phyloP scores from a whole-genome alignment of 2,113 vertebrate genomes.

The Diadophis punctatus region DNA sequence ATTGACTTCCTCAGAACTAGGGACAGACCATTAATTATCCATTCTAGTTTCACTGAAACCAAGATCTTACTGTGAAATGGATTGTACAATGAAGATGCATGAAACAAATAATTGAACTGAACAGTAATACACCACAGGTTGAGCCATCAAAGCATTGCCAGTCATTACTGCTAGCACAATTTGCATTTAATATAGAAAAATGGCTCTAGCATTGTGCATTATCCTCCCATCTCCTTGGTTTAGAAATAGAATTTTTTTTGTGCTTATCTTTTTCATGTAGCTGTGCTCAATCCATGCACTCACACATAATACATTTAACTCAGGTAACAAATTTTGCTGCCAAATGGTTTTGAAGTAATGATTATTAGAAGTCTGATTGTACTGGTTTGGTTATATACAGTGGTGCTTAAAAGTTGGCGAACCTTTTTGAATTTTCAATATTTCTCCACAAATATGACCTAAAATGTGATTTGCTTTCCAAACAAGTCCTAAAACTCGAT shows the following conservation, averaged over 20 bases:
- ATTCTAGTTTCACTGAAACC: neutral
- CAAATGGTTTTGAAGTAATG: neutral
- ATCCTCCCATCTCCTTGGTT: neutral
- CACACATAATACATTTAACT: neutral
- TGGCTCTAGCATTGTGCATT: neutral
- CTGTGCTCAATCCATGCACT: neutral
- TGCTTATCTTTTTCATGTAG: neutral
- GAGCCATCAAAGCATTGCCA: neutral
- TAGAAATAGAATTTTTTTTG: neutral
- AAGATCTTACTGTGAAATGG: constrained; percentile 5
- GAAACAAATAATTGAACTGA: constrained; percentile 17
- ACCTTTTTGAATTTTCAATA: neutral
- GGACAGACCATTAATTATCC: constrained; percentile 12
- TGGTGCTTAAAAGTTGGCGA: neutral
- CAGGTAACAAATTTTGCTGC: neutral
- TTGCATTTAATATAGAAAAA: neutral
- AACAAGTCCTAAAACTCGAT: neutral
- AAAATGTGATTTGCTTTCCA: neutral
- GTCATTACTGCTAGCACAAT: neutral
- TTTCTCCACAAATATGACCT: neutral
- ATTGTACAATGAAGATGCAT: constrained; percentile 13
- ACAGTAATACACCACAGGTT: neutral
- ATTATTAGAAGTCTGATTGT: neutral
- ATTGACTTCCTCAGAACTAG: neutral
- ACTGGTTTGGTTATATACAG: neutral